phyloP scores from a whole-genome alignment of 2,888 invertebrate species.

The Cyaniris semiargus region DNA sequence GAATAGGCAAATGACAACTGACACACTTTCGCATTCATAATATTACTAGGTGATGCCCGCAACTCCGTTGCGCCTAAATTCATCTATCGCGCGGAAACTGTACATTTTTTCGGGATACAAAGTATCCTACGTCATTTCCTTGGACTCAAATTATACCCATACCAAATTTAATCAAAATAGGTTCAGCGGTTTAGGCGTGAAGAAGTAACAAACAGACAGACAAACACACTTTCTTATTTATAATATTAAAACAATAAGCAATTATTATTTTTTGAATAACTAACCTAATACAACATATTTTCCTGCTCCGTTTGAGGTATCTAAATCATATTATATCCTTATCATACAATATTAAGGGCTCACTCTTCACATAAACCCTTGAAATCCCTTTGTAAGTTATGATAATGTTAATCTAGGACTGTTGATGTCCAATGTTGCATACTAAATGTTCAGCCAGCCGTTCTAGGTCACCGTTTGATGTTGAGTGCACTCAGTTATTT shows the following conservation, averaged over 20 bases:
- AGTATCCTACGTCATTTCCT: no score
- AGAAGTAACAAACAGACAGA: no score
- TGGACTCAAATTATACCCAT: no score
- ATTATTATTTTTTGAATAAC: background rate
- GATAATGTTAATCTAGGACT: slow-evolving; percentile 1
- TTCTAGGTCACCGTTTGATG: slow-evolving; percentile 28
- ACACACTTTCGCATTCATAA: no score
- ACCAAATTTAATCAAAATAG: no score
- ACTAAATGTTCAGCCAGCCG: background rate
- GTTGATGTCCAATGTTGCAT: slow-evolving; percentile 24
- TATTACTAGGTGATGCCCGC: no score
- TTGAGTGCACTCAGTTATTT: slow-evolving; percentile 16
- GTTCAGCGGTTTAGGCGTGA: no score
- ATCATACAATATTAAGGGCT: background rate
- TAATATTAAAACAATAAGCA: background rate
- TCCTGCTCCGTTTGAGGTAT: background rate
- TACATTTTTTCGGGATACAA: no score
- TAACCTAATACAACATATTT: background rate
- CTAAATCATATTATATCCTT: background rate
- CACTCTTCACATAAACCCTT: background rate
- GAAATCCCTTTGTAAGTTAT: slow-evolving; percentile 11
- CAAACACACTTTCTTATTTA: no score
- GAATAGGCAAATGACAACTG: no score
- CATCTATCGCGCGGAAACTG: no score
- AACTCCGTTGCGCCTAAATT: no score